phyloP scores from a whole-genome alignment of 2,888 invertebrate species.

The Invenusta paracnida region DNA sequence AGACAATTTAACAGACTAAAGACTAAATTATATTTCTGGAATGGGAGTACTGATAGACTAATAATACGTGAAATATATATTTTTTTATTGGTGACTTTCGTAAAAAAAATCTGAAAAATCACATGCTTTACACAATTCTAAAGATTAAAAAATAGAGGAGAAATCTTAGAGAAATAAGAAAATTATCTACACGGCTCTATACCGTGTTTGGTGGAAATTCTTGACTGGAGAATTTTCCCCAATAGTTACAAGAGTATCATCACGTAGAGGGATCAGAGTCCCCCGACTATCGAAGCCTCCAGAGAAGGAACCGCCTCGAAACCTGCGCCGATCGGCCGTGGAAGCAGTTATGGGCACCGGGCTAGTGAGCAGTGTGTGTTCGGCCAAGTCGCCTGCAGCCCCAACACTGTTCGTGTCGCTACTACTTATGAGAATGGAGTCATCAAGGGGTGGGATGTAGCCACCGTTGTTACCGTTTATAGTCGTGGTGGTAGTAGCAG shows the following conservation, averaged over 20 bases:
- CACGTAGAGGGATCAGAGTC: background rate
- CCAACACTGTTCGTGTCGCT: background rate
- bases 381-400: background rate
- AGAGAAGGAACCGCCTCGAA: background rate
- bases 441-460: background rate
- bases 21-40: no score
- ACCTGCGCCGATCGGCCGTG: background rate
- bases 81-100: no score
- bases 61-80: no score
- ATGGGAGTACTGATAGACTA: no score
- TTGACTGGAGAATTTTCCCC: background rate
- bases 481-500: no score
- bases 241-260: background rate
- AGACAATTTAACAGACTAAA: no score
- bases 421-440: background rate
- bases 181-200: no score
- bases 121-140: no score
- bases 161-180: no score
- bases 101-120: no score
- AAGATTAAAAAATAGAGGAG: no score
- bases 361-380: background rate
- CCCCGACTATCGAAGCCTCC: background rate
- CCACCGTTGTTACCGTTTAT: no score
- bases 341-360: background rate
- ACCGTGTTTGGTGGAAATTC: background rate